Evolutionary conservation across 2,888 invertebrate genomes (phyloP), one percentile per base, ranked within the genome.

Genomic region (Mystacides longicornis): DNA sequence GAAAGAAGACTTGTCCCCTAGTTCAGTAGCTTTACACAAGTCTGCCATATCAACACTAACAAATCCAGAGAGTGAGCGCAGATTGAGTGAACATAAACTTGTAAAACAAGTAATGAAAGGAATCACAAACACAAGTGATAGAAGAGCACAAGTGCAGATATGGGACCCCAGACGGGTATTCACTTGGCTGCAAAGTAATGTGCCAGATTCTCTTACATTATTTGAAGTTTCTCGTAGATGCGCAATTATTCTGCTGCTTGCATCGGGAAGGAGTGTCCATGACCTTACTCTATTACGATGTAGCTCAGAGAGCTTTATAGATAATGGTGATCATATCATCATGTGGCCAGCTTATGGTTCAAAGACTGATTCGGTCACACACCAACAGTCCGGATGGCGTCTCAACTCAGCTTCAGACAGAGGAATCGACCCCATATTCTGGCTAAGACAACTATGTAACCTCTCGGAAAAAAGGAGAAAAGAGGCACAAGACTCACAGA

Each of bases 271-370:
- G 50, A 57, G 64, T 45, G 55, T 63, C 9, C 62, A 64, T 49
- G 63, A 63, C 50, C 50, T 64, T 33, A 63, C 64, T 2, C 54
- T 64, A 16, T 48, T 64, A 20, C 23, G 23, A 51, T 56, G 46
- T 23, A 54, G 37, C 54, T 51, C 33, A 18, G 61, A 27, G 53
- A 55, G 54, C 56, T 64, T 49, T 31, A 54, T 37, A 51, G 62
- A 47, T 48, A 61, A 18, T 22, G 62, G 45, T 37, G 52, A 33
- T 23, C 49, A 37, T 37, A 58, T 65, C 11, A 53, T 56, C 7
- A 55, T 65, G 33, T 63, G 62, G 62, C 64, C 64, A n/a, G 23
- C 45, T 14, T 65, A 63, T 37, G 63, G 64, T 0, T 65, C 64
- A 2, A 65, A 64, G 55, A 65, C 64, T 0, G 64, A 64, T 21